Evolutionary conservation across 2,888 invertebrate genomes (phyloP).

Genomic region (Athalia rosae): DNA sequence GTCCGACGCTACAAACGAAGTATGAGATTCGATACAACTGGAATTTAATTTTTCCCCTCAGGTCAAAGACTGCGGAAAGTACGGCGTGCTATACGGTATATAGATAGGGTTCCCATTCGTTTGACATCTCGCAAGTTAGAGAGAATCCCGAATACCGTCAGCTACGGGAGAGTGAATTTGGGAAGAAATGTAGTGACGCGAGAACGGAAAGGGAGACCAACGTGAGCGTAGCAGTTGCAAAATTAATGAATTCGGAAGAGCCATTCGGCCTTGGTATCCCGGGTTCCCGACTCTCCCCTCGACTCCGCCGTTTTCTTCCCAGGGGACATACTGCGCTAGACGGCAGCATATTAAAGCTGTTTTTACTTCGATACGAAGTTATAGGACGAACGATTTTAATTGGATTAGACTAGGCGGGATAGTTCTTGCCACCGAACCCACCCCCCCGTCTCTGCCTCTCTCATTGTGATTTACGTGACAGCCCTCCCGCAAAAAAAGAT

Average conservation of each 20-base stretch:
- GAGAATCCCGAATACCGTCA: conserved; percentile 9
- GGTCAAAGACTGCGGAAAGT: conserved; percentile 1
- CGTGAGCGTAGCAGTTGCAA: conserved; percentile 19
- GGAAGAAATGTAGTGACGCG: conserved; percentile 15
- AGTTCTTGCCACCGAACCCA: conserved; percentile 36
- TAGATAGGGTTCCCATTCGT: conserved; percentile 30
- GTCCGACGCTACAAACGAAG: background rate
- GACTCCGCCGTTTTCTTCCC: background rate
- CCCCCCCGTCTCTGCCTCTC: conserved; percentile 14
- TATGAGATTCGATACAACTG: conserved; percentile 3
- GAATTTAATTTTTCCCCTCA: conserved; percentile 12
- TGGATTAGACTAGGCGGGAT: conserved; percentile 45
- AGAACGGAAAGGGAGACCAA: background rate
- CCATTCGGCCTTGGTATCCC: conserved; percentile 32
- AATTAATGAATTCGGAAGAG: conserved; percentile 41
- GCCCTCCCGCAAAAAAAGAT: conserved; percentile 27
- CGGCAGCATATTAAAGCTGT: conserved; percentile 47
- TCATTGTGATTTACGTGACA: conserved; percentile 48
- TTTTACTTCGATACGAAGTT: conserved; percentile 45
- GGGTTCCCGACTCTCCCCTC: background rate
- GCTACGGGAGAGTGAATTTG: conserved; percentile 8
- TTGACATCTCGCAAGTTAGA: background rate
- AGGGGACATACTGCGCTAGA: conserved; percentile 38
- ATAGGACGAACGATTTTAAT: conserved; percentile 46
- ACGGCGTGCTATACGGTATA: conserved; percentile 48